Conservation (phyloP, 2,113 vertebrate species). For the Dipodomys merriami region DNA sequence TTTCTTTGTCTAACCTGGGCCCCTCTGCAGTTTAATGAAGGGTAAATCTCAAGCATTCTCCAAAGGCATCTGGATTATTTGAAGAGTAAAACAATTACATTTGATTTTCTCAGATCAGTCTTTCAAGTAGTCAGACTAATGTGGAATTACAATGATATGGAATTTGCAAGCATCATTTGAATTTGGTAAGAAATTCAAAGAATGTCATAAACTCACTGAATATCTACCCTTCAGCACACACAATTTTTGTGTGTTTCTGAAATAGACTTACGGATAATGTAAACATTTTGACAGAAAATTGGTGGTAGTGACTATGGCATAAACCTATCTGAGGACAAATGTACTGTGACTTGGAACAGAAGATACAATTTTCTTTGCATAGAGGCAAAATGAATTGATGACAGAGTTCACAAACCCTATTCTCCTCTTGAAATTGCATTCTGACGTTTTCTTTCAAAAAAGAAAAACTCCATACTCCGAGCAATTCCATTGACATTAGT, state of each 20-base stretch:
- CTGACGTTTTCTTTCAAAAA: constrained; percentile 82
- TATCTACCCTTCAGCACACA: constrained; percentile 55
- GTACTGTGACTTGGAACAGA: constrained; percentile 83
- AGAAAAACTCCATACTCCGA: constrained; percentile 78
- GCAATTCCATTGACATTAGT: constrained; percentile 64
- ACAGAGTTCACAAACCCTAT: constrained; percentile 83
- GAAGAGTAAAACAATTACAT: constrained; percentile 42
- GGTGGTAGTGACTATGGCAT: constrained; percentile 72
- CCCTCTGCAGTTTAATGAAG: not conserved
- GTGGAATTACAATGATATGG: not conserved
- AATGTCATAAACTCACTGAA: constrained; percentile 8
- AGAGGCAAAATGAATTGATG: constrained; percentile 84
- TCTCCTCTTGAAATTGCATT: constrained; percentile 83
- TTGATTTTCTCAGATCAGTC: not conserved
- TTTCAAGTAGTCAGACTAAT: not conserved
- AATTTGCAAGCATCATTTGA: constrained; percentile 54
- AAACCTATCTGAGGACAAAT: constrained; percentile 85
- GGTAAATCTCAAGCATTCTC: not conserved
- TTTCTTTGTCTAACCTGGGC: not conserved
- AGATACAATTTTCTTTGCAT: constrained; percentile 86
- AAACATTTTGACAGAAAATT: constrained; percentile 85
- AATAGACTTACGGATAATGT: constrained; percentile 68
- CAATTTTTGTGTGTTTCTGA: constrained; percentile 68
- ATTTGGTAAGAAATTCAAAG: constrained; percentile 51
- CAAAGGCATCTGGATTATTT: not conserved